Conservation (phyloP, 2,888 invertebrate species). For the Oeneis ivallda region DNA sequence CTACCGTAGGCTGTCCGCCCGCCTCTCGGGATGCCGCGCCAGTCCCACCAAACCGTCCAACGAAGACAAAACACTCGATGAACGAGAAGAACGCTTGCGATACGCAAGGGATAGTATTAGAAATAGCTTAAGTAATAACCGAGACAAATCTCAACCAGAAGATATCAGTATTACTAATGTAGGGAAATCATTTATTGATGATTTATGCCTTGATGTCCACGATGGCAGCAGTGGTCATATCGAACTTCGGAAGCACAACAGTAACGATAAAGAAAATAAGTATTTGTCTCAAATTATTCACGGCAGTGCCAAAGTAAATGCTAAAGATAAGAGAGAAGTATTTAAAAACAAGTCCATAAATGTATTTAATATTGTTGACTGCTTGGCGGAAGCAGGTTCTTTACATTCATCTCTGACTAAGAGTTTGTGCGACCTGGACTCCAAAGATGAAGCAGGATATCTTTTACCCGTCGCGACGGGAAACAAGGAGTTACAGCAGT, state of each 20-base stretch:
- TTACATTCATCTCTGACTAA: constrained; percentile 73
- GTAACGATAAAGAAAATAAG: constrained; percentile 70
- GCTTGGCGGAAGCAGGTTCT: constrained; percentile 69
- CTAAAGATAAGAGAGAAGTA: constrained; percentile 73
- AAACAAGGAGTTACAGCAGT: constrained; percentile 68
- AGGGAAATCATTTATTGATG: constrained; percentile 62
- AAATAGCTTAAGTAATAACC: constrained; percentile 54
- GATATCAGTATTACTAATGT: constrained; percentile 64
- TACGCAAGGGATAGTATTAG: constrained; percentile 61
- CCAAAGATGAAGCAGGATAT: constrained; percentile 67
- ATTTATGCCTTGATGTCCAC: constrained; percentile 53
- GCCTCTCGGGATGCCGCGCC: constrained; percentile 68
- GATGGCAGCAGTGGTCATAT: constrained; percentile 53
- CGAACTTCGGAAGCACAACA: constrained; percentile 58
- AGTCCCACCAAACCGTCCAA: constrained; percentile 51
- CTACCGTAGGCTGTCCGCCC: constrained; percentile 74
- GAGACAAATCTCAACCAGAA: constrained; percentile 53
- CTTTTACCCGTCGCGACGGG: constrained; percentile 61
- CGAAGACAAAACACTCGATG: constrained; percentile 49
- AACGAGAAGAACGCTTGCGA: constrained; percentile 62
- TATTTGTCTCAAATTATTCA: constrained; percentile 56
- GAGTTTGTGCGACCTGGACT: constrained; percentile 73
- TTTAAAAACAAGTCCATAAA: constrained; percentile 78
- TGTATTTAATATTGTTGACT: constrained; percentile 75
- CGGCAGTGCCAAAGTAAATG: constrained; percentile 53